Evolutionary conservation across 2,888 invertebrate genomes (phyloP).

Genomic region (Cosmia trapezina): DNA sequence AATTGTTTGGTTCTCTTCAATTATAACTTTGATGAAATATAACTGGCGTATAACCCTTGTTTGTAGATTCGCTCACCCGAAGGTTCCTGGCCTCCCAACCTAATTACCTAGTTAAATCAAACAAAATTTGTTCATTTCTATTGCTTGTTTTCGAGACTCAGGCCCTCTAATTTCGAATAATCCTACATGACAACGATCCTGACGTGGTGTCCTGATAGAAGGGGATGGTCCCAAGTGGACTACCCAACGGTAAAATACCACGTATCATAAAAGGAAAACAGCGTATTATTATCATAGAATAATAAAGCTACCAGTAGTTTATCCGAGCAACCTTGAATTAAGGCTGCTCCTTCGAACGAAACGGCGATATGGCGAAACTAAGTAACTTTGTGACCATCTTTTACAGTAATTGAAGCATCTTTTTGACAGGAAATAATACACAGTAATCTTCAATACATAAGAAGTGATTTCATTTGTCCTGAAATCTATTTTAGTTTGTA

Average conservation of each 20-base stretch:
- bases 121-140: slow-evolving; percentile 48
- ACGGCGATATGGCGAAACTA: no score
- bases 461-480: no score
- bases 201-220: slow-evolving; percentile 36
- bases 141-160: slow-evolving; percentile 39
- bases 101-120: slow-evolving; percentile 48
- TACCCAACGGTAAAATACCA: slow-evolving; percentile 31
- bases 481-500: no score
- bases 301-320: no score
- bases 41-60: slow-evolving; percentile 43
- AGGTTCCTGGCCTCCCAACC: slow-evolving; percentile 16
- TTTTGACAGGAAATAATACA: no score
- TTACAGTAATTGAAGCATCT: no score
- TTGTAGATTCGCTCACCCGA: slow-evolving; percentile 31
- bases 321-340: no score
- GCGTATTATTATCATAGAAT: not conserved
- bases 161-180: slow-evolving; percentile 51
- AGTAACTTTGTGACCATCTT: no score
- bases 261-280: slow-evolving; percentile 38
- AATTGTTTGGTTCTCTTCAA: slow-evolving; percentile 38
- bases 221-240: slow-evolving; percentile 48
- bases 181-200: slow-evolving; percentile 55
- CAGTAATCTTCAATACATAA: no score
- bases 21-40: slow-evolving; percentile 52
- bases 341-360: no score